Evolutionary conservation across 2,113 vertebrate species (phyloP).

Genomic region (Pedionomus torquatus): DNA sequence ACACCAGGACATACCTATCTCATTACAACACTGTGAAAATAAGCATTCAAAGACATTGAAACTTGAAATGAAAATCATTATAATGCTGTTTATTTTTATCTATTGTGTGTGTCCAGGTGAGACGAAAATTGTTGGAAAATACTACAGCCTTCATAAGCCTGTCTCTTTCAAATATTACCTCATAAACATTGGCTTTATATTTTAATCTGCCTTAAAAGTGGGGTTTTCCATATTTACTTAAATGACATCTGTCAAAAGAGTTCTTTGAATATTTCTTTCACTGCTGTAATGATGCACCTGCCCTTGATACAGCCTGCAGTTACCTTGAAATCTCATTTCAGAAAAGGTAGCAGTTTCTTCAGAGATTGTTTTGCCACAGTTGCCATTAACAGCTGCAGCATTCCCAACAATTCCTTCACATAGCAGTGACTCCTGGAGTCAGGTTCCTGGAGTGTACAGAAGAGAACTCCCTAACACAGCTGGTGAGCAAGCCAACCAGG

Average conservation of each 20-base stretch:
- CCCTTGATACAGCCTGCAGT: neutral
- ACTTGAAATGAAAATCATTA: neutral
- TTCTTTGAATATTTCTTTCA: conserved; percentile 24
- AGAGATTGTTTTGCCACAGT: neutral
- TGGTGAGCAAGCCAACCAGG: no score
- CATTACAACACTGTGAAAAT: neutral
- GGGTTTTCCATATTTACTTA: conserved; percentile 16
- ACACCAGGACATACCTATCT: neutral
- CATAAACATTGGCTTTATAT: neutral
- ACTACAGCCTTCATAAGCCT: neutral
- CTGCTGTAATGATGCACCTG: neutral
- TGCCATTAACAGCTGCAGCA: neutral
- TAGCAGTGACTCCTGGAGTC: neutral
- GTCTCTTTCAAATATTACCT: conserved; percentile 6
- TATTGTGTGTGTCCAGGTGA: neutral
- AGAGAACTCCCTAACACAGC: no score
- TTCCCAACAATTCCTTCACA: fast-evolving
- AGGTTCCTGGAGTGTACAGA: no score
- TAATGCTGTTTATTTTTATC: neutral
- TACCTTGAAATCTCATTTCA: neutral
- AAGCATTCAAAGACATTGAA: neutral
- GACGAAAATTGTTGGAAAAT: neutral
- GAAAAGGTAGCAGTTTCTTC: neutral
- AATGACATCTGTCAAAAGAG: neutral
- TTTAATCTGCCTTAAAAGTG: neutral